Conservation (phyloP, 2,797 vertebrate genomes). For the Heterohyrax brucei region DNA sequence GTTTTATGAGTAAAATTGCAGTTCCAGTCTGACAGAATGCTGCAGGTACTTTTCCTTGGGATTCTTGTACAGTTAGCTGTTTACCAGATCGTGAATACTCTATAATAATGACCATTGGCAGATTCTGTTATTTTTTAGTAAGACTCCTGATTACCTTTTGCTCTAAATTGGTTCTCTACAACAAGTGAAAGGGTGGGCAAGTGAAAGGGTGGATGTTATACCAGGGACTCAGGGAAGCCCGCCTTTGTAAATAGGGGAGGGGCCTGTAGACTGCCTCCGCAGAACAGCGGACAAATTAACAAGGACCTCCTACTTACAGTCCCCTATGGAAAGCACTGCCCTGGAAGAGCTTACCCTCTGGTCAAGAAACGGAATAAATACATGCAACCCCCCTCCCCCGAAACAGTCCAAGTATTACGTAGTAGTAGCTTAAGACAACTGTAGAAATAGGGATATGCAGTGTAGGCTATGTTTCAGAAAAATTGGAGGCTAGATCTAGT, state of each 20-base stretch:
- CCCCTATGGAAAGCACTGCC: not conserved
- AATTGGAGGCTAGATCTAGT: slow-evolving; percentile 10
- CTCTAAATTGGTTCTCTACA: slow-evolving; percentile 43
- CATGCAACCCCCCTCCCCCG: not conserved
- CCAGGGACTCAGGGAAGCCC: slow-evolving; percentile 15
- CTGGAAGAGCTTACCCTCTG: not conserved
- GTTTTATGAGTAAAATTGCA: slow-evolving; percentile 84
- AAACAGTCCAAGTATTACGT: not conserved
- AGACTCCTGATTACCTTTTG: slow-evolving; percentile 72
- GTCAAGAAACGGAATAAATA: slow-evolving; percentile 57
- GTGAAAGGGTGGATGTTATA: slow-evolving; percentile 55
- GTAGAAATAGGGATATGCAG: not conserved
- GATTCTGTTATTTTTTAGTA: slow-evolving; percentile 75
- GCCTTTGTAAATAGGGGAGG: not conserved
- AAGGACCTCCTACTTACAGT: not conserved
- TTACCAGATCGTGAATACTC: not conserved
- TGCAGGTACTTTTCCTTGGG: slow-evolving; percentile 61
- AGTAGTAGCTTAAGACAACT: slow-evolving; percentile 4
- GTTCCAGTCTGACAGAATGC: slow-evolving; percentile 53
- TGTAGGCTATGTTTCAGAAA: not conserved
- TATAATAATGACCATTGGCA: slow-evolving; percentile 73
- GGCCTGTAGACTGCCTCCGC: not conserved
- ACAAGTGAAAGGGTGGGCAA: slow-evolving; percentile 32
- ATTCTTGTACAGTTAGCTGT: not conserved
- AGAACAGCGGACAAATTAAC: slow-evolving; percentile 8